Conservation (phyloP, 1,140 invertebrate species). For the Calliopsis andreniformis region DNA sequence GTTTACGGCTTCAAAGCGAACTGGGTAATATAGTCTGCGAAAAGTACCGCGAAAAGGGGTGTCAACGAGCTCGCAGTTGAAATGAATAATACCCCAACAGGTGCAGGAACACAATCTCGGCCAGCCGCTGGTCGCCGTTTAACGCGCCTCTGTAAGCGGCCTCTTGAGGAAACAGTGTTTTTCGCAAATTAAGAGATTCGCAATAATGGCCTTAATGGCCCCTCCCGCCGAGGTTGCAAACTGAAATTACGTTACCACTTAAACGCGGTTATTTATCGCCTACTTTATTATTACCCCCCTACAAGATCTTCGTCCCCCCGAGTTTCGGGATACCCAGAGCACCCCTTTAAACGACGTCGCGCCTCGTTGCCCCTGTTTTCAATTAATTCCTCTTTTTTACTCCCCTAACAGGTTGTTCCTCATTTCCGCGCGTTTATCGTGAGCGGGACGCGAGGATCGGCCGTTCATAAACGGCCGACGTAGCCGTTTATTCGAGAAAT, state of each 20-base stretch:
- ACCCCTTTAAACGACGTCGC: slow-evolving; percentile 41
- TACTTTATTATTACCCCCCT: slow-evolving; percentile 72
- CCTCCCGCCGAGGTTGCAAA: slow-evolving; percentile 66
- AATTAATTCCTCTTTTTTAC: slow-evolving; percentile 53
- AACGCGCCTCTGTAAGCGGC: slow-evolving; percentile 41
- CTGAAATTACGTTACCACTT: slow-evolving; percentile 79
- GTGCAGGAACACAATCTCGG: slow-evolving; percentile 61
- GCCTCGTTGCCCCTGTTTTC: slow-evolving; percentile 50
- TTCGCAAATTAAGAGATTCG: slow-evolving; percentile 80
- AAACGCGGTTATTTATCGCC: slow-evolving; percentile 77
- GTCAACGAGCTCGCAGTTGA: slow-evolving; percentile 37
- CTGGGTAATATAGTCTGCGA: background rate
- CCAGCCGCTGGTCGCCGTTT: slow-evolving; percentile 41
- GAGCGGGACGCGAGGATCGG: slow-evolving; percentile 16
- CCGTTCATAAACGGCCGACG: background rate
- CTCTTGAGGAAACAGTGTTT: slow-evolving; percentile 71
- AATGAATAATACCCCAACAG: slow-evolving; percentile 64
- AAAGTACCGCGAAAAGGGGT: slow-evolving; percentile 9
- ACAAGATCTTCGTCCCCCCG: slow-evolving; percentile 53
- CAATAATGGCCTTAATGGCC: slow-evolving; percentile 79
- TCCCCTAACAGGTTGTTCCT: background rate
- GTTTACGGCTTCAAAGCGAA: background rate
- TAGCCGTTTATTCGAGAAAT: slow-evolving; percentile 22
- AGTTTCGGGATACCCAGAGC: slow-evolving; percentile 32
- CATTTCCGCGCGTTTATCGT: slow-evolving; percentile 34